phyloP scores from a whole-genome alignment of 2,113 vertebrate species.

The Forbesichthys papilliferus region DNA sequence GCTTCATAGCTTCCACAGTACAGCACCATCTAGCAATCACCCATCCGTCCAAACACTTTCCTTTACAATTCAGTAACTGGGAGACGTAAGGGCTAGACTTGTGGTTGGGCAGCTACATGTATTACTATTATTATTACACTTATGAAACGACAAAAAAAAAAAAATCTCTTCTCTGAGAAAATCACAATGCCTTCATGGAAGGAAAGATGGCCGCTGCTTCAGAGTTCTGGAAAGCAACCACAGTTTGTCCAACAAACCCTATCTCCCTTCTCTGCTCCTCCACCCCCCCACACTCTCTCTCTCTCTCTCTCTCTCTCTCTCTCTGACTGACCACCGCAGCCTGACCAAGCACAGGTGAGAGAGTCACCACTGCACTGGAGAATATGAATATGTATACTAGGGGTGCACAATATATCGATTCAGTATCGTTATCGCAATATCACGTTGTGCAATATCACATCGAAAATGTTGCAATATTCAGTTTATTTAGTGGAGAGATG shows the following conservation, averaged over 20 bases:
- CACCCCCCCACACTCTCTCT: conserved; percentile 23
- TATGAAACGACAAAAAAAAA: conserved; percentile 55
- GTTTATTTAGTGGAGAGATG: too few species aligned
- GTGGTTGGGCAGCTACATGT: conserved; percentile 81
- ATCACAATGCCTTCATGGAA: conserved; percentile 73
- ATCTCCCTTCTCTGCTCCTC: conserved; percentile 23
- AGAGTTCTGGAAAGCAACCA: conserved; percentile 64
- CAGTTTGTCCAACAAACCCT: conserved; percentile 62
- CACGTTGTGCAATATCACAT: too few species aligned
- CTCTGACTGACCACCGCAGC: conserved; percentile 50
- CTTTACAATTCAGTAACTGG: conserved; percentile 68
- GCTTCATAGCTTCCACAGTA: conserved; percentile 43
- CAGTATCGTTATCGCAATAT: too few species aligned
- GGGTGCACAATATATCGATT: too few species aligned
- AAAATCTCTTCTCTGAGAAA: conserved; percentile 67
- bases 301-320: too few species aligned
- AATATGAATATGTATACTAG: too few species aligned
- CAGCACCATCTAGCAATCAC: conserved; percentile 11
- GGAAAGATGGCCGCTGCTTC: conserved; percentile 61
- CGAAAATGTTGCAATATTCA: too few species aligned
- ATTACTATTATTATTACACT: conserved; percentile 47
- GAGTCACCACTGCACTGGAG: neutral
- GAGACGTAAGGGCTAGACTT: conserved; percentile 82
- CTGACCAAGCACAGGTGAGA: conserved; percentile 70
- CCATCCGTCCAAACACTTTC: conserved; percentile 61